phyloP scores from a whole-genome alignment of 92 coral and sea anemone genomes.

The Phenganax marumi region DNA sequence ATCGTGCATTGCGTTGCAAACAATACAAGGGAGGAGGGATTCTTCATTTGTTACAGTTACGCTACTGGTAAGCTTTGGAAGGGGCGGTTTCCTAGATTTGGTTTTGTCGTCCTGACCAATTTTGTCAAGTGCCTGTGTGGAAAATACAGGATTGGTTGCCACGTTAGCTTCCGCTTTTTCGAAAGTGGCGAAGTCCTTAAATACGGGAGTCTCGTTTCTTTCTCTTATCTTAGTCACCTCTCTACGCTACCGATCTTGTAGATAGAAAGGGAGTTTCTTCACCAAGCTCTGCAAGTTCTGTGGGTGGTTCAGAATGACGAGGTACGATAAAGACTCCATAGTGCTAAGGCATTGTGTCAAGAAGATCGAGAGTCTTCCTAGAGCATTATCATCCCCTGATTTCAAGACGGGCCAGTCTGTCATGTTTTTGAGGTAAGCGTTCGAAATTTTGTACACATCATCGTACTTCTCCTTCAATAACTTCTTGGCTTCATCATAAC shows the following conservation, averaged over 20 bases:
- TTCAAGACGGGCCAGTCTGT: no score
- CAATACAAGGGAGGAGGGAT: not conserved
- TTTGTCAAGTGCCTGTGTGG: constrained; percentile 28
- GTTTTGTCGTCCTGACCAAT: not conserved
- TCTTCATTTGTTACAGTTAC: not conserved
- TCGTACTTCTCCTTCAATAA: no score
- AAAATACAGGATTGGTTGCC: constrained; percentile 38
- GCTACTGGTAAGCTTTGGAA: not conserved
- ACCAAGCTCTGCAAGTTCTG: not conserved
- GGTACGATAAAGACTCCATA: no score
- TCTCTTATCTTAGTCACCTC: no score
- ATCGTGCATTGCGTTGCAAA: not conserved
- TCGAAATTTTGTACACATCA: constrained; percentile 48
- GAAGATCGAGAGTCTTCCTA: constrained; percentile 39
- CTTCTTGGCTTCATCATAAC: no score
- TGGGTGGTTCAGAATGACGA: no score
- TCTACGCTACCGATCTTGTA: no score
- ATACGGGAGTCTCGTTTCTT: no score
- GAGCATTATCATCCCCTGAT: no score
- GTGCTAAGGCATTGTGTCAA: constrained; percentile 40
- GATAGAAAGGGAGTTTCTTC: no score
- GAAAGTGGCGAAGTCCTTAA: no score
- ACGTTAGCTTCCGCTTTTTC: constrained; percentile 16
- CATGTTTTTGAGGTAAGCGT: constrained; percentile 42
- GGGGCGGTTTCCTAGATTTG: not conserved